Conservation (phyloP, 2,888 invertebrate species). For the Ophion slaviceki region DNA sequence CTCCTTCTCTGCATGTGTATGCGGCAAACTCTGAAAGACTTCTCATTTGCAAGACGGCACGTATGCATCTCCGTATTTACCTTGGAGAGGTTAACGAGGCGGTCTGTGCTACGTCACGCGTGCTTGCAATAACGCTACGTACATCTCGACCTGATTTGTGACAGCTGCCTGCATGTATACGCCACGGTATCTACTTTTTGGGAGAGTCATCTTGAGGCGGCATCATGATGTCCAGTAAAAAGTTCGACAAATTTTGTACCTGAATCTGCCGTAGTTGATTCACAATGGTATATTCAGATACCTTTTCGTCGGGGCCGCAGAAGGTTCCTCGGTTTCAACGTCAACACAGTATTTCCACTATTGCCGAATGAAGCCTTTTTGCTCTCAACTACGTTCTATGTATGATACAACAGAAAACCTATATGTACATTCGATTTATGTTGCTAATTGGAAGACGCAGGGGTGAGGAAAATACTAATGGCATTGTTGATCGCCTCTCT, state of each 20-base stretch:
- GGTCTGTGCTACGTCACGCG: not conserved
- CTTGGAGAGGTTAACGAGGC: slow-evolving; percentile 12
- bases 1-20: not conserved
- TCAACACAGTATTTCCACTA: too few species aligned
- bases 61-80: not conserved
- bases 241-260: too few species aligned
- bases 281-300: too few species aligned
- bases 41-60: not conserved
- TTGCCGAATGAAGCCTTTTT: not conserved
- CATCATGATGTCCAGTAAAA: too few species aligned
- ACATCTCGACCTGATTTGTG: slow-evolving; percentile 10
- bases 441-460: slow-evolving; percentile 45
- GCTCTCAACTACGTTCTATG: too few species aligned
- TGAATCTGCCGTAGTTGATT: too few species aligned
- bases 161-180: not conserved
- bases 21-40: slow-evolving; percentile 15
- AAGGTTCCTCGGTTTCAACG: too few species aligned
- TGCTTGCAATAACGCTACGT: slow-evolving; percentile 20
- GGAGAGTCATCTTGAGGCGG: too few species aligned
- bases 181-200: too few species aligned
- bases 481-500: slow-evolving; percentile 47
- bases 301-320: too few species aligned
- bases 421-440: slow-evolving; percentile 55
- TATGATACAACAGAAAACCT: not conserved
- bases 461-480: slow-evolving; percentile 54